phyloP scores from a whole-genome alignment of 2,113 vertebrate species.

The Mesocricetus auratus region DNA sequence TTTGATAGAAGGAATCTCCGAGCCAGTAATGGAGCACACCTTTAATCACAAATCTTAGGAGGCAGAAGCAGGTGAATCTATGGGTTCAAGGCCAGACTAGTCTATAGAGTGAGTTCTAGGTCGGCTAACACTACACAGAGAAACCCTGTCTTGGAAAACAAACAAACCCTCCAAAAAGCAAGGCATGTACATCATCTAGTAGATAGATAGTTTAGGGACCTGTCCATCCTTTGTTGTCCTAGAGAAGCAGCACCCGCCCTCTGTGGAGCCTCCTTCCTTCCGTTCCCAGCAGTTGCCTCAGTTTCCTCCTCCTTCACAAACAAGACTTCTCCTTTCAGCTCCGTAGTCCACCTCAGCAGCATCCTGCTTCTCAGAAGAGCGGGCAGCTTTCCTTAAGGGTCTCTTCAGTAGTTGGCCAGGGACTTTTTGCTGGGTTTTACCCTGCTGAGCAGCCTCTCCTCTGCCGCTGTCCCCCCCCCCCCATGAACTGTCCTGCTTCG shows the following conservation, averaged over 20 bases:
- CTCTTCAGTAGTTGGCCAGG: not conserved
- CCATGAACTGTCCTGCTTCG: not conserved
- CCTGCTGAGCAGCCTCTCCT: not conserved
- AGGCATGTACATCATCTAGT: not conserved
- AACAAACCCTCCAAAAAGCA: not conserved
- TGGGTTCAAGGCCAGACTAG: not conserved
- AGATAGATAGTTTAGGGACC: not conserved
- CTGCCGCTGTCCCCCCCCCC: not conserved
- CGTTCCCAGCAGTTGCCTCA: not conserved
- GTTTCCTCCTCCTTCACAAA: not conserved
- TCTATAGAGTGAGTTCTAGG: not conserved
- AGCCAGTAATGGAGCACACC: not conserved
- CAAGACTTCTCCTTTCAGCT: not conserved
- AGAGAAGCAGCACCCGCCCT: not conserved
- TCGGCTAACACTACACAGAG: not conserved
- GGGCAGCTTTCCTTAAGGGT: not conserved
- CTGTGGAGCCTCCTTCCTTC: not conserved
- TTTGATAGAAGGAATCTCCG: not conserved
- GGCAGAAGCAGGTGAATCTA: not conserved
- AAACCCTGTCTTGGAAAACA: not conserved
- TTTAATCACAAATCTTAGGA: not conserved
- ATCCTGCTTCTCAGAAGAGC: conserved; percentile 15
- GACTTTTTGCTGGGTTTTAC: not conserved
- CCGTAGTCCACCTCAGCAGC: not conserved
- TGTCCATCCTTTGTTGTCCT: not conserved